Percentiles rank a stretch among this genome's conserved stretches.
phyloP scores from a whole-genome alignment of 2,888 invertebrate species.

The Mimas tiliae region DNA sequence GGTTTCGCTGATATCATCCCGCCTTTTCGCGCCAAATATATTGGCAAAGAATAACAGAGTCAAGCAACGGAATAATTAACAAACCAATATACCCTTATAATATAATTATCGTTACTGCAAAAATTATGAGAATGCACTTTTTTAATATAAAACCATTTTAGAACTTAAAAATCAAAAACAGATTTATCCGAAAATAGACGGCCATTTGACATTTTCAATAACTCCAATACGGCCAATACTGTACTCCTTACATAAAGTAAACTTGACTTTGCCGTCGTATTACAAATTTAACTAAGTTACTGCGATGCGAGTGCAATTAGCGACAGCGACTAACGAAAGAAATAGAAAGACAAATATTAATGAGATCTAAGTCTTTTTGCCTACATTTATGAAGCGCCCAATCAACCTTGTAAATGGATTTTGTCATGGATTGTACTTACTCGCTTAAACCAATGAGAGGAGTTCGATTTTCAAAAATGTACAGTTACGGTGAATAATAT shows the following conservation, averaged over 20 bases:
- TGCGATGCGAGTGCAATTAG: slow-evolving; percentile 75
- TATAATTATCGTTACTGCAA: too few species aligned
- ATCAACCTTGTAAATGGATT: slow-evolving; percentile 21
- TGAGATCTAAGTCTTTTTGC: slow-evolving; percentile 52
- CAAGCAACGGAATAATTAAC: too few species aligned
- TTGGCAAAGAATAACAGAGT: too few species aligned
- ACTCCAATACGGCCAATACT: slow-evolving; percentile 5
- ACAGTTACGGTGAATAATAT: neutral
- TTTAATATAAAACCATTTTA: too few species aligned
- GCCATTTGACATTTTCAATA: neutral
- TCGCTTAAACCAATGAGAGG: slow-evolving; percentile 32
- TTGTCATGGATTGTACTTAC: slow-evolving; percentile 44
- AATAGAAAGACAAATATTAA: slow-evolving; percentile 33
- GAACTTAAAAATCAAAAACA: too few species aligned
- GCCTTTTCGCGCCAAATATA: too few species aligned
- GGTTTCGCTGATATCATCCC: too few species aligned
- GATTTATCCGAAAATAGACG: neutral
- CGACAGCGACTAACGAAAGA: slow-evolving; percentile 55
- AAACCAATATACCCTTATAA: too few species aligned
- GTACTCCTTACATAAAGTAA: neutral
- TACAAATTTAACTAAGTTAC: slow-evolving; percentile 72
- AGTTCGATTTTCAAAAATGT: neutral
- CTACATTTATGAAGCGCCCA: slow-evolving; percentile 21
- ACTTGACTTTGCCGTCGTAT: slow-evolving; percentile 51
- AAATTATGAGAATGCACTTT: too few species aligned